phyloP scores from a whole-genome alignment of 1,140 invertebrate species.

The Drosophila lini region DNA sequence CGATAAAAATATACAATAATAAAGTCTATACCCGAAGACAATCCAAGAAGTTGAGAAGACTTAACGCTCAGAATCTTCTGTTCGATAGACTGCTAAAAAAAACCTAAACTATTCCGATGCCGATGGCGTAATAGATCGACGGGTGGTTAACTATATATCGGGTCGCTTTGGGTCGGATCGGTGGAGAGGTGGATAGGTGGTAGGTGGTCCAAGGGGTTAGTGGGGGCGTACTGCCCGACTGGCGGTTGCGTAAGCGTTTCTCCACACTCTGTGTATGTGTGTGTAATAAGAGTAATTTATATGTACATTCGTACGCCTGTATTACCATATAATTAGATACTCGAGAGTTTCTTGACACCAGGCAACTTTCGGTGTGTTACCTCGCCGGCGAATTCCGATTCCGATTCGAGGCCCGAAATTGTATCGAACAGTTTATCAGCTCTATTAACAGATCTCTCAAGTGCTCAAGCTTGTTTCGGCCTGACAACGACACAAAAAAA shows the following conservation, averaged over 20 bases:
- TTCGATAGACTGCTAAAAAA: not conserved
- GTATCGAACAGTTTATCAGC: slow-evolving; percentile 77
- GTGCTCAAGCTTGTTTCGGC: slow-evolving; percentile 50
- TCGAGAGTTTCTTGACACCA: slow-evolving; percentile 76
- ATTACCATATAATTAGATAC: slow-evolving; percentile 83
- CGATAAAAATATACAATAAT: too few species aligned
- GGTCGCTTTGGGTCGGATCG: not conserved
- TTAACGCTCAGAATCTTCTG: not conserved
- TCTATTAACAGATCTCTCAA: slow-evolving; percentile 77
- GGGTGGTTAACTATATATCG: slow-evolving; percentile 55
- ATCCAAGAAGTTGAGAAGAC: slow-evolving; percentile 1
- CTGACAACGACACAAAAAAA: slow-evolving; percentile 8
- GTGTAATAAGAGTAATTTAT: slow-evolving; percentile 80
- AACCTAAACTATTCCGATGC: slow-evolving; percentile 29
- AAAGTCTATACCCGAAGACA: not conserved
- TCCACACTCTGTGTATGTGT: slow-evolving; percentile 17
- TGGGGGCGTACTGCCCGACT: slow-evolving; percentile 41
- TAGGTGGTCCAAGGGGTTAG: slow-evolving; percentile 1
- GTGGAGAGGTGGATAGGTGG: not conserved
- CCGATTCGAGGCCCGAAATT: slow-evolving; percentile 46
- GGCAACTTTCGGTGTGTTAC: slow-evolving; percentile 5
- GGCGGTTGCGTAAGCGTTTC: slow-evolving; percentile 49
- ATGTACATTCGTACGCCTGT: slow-evolving; percentile 76
- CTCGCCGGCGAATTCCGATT: slow-evolving; percentile 30
- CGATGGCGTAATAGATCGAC: slow-evolving; percentile 78